Evolutionary conservation across 1,140 invertebrate species (phyloP), one percentile per base, ranked within the genome.

Genomic region (Triops longicaudatus): DNA sequence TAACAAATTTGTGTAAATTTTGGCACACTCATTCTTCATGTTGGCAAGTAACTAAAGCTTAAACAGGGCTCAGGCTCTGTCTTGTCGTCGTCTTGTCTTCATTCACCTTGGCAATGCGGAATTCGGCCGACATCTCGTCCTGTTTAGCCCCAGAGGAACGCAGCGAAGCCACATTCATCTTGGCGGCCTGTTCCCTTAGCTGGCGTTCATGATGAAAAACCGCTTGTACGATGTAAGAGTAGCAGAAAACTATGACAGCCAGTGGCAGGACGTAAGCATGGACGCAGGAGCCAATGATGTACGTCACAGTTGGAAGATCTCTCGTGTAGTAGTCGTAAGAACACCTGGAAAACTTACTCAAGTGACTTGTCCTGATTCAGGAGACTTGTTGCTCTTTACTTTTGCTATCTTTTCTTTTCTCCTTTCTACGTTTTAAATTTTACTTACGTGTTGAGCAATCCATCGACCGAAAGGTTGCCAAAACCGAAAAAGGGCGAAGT

Each of bases 271-370:
- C 80, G 78, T 82, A 83, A 31, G 78, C 79, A 71, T 78, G 76
- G 5, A 81, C 12, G n/a, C 72, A 80, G 31, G 80, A 81, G 37
- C 79, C 63, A 12, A 82, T 14, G 12, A 81, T 80, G 78, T 83
- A 92, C 76, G 90, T 90, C 75, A 85, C 85, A 80, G 87, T 88
- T 12, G 87, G 76, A 87, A 87, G 88, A 73, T 90, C 88, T 81
- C 88, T 88, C 74, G 84, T 88, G 50, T 94, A 83, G 82, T 93
- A 94, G 82, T 95, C 93, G 76, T 72, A 78, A 42, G 78, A 78
- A 50, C 78, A 78, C 74, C 78, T 78, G 50, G 50, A 63, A 63
- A 6, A 17, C 6, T 22, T 63, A 63, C 3, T 63, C 1, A 12
- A 63, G 50, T 17, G 22, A 22, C 14, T 14, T 63, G 12, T n/a